phyloP scores from a whole-genome alignment of 2,113 vertebrate species.

The Heterotilapia buettikoferi region DNA sequence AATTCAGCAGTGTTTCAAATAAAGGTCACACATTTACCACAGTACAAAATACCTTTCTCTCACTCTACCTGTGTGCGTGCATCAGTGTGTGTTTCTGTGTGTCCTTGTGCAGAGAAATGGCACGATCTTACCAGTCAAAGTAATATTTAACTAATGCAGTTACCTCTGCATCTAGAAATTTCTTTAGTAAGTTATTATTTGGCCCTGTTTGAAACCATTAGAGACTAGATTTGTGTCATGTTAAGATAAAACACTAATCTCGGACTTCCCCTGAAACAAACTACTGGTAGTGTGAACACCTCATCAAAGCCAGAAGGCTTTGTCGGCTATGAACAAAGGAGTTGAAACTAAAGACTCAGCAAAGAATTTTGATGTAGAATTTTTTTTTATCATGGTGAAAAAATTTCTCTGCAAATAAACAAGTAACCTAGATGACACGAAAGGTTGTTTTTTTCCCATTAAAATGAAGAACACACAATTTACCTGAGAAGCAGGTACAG shows the following conservation, averaged over 20 bases:
- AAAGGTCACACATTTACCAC: conserved; percentile 21
- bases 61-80: background rate
- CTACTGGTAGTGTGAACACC: background rate
- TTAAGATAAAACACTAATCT: background rate
- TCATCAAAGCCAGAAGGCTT: background rate
- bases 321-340: background rate
- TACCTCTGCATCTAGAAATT: background rate
- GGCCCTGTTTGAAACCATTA: background rate
- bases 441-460: background rate
- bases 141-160: background rate
- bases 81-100: background rate
- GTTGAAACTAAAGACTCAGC: background rate
- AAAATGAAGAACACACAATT: background rate
- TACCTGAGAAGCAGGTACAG: background rate
- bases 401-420: background rate
- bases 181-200: conserved; percentile 27
- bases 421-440: background rate
- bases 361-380: background rate
- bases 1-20: background rate
- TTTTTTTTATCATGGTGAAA: background rate
- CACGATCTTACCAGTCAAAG: background rate
- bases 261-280: background rate
- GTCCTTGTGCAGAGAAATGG: background rate
- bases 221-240: background rate
- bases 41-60: background rate